Conservation (phyloP, 2,797 vertebrate species). For the Tragelaphus oryx region DNA sequence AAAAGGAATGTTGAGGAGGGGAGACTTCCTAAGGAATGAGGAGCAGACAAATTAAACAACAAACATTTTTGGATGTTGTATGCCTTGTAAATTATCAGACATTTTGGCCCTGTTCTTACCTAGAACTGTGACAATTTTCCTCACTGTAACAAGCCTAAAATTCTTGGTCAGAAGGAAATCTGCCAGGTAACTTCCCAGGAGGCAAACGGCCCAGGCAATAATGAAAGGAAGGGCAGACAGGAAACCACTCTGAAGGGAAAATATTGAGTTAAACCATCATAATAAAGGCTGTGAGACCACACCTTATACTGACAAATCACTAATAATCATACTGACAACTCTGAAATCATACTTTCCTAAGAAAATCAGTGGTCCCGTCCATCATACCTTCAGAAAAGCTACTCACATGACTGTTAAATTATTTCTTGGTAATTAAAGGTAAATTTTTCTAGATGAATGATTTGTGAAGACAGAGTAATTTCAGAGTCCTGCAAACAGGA, state of each 20-base stretch:
- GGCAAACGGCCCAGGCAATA: constrained; percentile 71
- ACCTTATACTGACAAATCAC: background rate
- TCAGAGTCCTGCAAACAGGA: background rate
- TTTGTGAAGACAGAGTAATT: background rate
- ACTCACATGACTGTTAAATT: background rate
- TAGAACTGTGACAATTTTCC: constrained; percentile 83
- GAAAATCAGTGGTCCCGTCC: background rate
- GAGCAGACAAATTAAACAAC: background rate
- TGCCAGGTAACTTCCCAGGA: constrained; percentile 78
- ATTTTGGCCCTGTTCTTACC: constrained; percentile 72
- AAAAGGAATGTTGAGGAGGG: background rate
- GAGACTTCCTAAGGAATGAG: constrained; percentile 4
- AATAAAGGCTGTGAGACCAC: background rate
- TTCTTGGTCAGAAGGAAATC: constrained; percentile 83
- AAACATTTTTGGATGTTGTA: background rate
- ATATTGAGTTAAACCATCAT: background rate
- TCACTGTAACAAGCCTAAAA: constrained; percentile 81
- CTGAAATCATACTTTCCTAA: background rate
- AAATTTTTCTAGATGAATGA: background rate
- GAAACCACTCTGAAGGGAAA: constrained; percentile 82
- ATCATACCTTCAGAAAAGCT: background rate
- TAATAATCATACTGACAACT: background rate
- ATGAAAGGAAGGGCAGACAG: constrained; percentile 88
- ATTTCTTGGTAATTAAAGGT: background rate
- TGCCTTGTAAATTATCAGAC: background rate